phyloP scores from a whole-genome alignment of 2,797 vertebrate species.

The Oreonectes daqikongensis region DNA sequence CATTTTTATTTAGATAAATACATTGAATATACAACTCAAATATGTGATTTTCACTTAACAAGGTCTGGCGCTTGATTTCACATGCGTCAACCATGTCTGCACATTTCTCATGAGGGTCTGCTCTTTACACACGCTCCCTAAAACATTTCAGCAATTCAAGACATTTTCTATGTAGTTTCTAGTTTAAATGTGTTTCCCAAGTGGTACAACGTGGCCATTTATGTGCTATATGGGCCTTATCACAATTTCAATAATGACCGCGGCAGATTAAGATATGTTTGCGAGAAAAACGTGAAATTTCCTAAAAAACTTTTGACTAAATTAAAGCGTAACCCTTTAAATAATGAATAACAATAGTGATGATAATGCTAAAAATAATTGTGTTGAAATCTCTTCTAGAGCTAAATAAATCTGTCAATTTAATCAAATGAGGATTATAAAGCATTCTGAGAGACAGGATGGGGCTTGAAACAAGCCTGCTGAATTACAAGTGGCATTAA shows the following conservation, averaged over 20 bases:
- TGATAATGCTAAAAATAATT: neutral
- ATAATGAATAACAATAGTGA: neutral
- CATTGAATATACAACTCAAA: conserved; percentile 25
- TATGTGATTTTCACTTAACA: neutral
- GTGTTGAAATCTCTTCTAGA: neutral
- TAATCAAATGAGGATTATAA: neutral
- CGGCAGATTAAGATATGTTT: too few species aligned
- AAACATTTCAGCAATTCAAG: neutral
- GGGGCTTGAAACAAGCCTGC: neutral
- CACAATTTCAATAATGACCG: too few species aligned
- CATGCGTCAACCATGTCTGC: neutral
- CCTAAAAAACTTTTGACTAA: neutral
- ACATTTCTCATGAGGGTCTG: neutral
- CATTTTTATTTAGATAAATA: conserved; percentile 29
- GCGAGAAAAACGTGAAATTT: too few species aligned
- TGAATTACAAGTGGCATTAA: neutral
- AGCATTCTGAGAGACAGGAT: conserved; percentile 2
- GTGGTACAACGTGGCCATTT: neutral
- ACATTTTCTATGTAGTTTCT: neutral
- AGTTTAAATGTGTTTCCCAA: neutral
- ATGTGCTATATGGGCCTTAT: neutral
- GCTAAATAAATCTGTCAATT: too few species aligned
- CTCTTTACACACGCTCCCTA: neutral
- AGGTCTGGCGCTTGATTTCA: neutral
- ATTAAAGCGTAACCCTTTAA: neutral